phyloP scores from a whole-genome alignment of 2,113 vertebrate genomes.

The Petrocephalus microphthalmus region DNA sequence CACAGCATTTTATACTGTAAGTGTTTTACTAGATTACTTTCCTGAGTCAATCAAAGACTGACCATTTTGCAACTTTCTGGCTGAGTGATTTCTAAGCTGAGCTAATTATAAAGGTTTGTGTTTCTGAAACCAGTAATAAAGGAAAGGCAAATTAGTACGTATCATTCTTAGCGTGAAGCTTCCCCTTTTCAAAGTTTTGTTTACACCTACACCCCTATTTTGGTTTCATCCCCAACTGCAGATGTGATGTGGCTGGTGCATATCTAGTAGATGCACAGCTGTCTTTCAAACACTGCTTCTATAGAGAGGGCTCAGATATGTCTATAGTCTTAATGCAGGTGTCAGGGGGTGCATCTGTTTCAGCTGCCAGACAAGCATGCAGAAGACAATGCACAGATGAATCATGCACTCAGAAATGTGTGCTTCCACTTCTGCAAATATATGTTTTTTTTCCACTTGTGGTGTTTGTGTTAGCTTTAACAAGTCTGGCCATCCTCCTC shows the following conservation, averaged over 20 bases:
- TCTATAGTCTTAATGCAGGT: background rate
- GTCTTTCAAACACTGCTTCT: background rate
- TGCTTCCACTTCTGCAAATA: background rate
- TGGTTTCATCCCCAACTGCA: background rate
- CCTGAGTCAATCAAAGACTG: background rate
- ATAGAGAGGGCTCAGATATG: background rate
- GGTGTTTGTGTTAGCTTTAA: background rate
- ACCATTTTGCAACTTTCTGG: background rate
- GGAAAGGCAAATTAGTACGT: background rate
- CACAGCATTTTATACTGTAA: background rate
- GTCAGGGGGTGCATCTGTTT: background rate
- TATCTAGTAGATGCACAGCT: background rate
- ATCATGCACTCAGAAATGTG: background rate
- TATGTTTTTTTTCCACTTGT: background rate
- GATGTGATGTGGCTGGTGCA: background rate
- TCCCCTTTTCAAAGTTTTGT: background rate
- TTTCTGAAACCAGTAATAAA: background rate
- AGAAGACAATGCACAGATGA: background rate
- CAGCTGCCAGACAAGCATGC: background rate
- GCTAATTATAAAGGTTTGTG: background rate
- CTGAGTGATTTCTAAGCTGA: background rate
- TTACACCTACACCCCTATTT: background rate
- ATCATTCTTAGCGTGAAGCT: background rate
- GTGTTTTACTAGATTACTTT: background rate
- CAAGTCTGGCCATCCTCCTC: background rate